Evolutionary conservation across 2,113 vertebrate genomes (phyloP), one percentile per base, ranked within the genome.

Genomic region (Phodopus roborovskii): DNA sequence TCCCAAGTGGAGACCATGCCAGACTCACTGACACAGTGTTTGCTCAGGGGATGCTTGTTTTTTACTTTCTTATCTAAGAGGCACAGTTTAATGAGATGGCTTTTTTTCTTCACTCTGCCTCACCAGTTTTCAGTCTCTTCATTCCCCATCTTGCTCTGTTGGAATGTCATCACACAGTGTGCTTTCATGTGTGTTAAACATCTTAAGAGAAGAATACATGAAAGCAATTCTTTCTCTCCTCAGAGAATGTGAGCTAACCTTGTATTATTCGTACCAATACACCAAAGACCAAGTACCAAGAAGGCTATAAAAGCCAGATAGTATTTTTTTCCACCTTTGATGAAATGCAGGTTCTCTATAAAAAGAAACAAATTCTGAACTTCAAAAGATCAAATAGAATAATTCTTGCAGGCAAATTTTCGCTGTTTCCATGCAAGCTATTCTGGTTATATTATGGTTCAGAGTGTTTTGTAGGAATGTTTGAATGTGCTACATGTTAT

Each of bases 271-370:
- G 42, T 73, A 82, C 33, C 28, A 88, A 39, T 3, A 75, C 33
- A 91, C 28, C 66, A 71, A 94, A 85, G 70, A 87, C 19, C 73
- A 92, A 58, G 74, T 64, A 90, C 39, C 81, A 85, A 90, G 91
- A 94, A 71, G 62, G 22, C 60, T 82, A 17, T 86, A 60, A 82
- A 92, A 92, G 36, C 39, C 50, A 86, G 87, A 92, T 39, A 83
- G 33, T 86, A 48, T 60, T 91, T 91, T 83, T 90, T 90, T 92
- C 84, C 64, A 33, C 89, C 73, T 94, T 73, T 92, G 82, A 85
- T 85, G 53, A 96, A 96, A 78, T 48, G 0, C 11, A 91, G 42
- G 24, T 82, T 92, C 45, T 85, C 9, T 82, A n/a, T 48, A 50
- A 86, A 86, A 68, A 70, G 84, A 68, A 86, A 50, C 84, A 66